Conservation (phyloP, 92 coral and sea anemone species). For the Porites lobata region DNA sequence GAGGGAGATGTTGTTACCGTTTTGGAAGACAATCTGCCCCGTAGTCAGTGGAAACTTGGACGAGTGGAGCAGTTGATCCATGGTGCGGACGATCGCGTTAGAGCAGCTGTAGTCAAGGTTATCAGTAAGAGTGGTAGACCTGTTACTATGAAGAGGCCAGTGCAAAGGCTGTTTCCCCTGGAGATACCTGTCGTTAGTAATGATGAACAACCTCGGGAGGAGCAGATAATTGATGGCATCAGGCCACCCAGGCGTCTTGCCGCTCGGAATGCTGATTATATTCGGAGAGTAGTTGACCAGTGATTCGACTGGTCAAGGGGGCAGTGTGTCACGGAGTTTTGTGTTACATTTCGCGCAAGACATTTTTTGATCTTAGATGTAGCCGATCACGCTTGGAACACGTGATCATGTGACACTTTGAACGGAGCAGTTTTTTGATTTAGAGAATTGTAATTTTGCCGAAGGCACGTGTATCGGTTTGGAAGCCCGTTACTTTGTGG, state of each 20-base stretch:
- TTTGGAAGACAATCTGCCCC: constrained; percentile 49
- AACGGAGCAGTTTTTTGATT: not conserved
- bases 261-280: constrained; percentile 14
- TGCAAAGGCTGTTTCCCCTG: constrained; percentile 46
- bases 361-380: not conserved
- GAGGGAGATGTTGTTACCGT: constrained; percentile 52
- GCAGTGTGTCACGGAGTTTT: too few species aligned
- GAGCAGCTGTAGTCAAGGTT: constrained; percentile 40
- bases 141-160: constrained; percentile 20
- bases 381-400: not conserved
- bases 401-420: too few species aligned
- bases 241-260: constrained; percentile 1
- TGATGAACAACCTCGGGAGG: not conserved
- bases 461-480: too few species aligned
- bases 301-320: too few species aligned
- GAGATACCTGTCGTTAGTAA: constrained; percentile 8
- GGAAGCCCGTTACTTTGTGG: too few species aligned
- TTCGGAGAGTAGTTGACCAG: constrained; percentile 2
- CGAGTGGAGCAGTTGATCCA: constrained; percentile 40
- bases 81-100: constrained; percentile 28
- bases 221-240: too few species aligned
- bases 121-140: constrained; percentile 28
- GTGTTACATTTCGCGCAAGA: not conserved
- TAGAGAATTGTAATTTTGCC: too few species aligned
- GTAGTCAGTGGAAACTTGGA: constrained; percentile 53